Base-by-base conservation (phyloP, 2,797 vertebrate genomes). In the Lepus oiostolus region DNA sequence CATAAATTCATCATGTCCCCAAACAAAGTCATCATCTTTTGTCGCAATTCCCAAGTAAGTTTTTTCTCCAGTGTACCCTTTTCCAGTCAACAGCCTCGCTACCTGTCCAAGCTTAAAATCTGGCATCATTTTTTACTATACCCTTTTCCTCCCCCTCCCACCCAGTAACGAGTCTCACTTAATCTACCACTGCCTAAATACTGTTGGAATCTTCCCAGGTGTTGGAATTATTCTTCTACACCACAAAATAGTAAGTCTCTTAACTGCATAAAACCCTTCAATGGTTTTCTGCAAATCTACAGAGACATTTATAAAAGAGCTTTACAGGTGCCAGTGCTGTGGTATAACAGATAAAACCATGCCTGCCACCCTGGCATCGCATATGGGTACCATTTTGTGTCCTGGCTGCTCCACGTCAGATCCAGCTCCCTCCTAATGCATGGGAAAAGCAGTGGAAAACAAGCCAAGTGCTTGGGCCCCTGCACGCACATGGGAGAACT, bases 141-240 rank as follows among this genome's bases (percentile, higher is more conserved):
- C 62, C 62, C 68, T 88, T 22, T 84, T 47, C 35, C 47, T 92
- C 30, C 12, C 9, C 42, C 9, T 5, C 2, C 6, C 12, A 89
- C n/a, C 52, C 24, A 85, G 47, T n/a, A 76, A 28, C 17, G 65
- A 77, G 3, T 72, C 52, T 38, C 68, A 63, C 1, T 16, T 17
- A 71, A 54, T 67, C 67, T 60, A 52, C 12, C 74, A 38, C 12
- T 67, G 26, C 21, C 79, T 71, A 72, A 84, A n/a, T 85, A 74
- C 65, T 84, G 74, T 47, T 89, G 54, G 50, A 85, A 89, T 85
- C 79, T 58, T 8, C 72, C 65, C 38, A 85, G 17, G 7, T 89
- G 81, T 28, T 85, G 32, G 22, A 90, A 72, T 54, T 54, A 90
- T 72, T 54, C 11, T 80, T 89, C 90, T 68, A 68, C 81, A 42